phyloP scores from a whole-genome alignment of 2,797 vertebrate species.

The Microcaecilia unicolor region DNA sequence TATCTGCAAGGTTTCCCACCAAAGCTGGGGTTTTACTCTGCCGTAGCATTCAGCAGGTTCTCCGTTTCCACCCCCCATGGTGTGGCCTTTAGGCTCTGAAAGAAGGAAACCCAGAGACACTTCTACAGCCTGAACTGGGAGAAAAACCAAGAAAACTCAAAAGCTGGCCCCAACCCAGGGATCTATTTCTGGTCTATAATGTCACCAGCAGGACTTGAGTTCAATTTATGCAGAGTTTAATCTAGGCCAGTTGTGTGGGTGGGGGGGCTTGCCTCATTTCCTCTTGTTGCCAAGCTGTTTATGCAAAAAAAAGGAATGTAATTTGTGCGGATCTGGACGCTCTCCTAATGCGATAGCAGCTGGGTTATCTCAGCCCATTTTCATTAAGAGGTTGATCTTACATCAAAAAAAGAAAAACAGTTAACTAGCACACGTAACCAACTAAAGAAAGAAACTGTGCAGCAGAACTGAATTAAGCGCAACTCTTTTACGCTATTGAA shows the following conservation, averaged over 20 bases:
- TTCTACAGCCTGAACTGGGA: constrained; percentile 28
- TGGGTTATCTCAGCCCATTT: constrained; percentile 48
- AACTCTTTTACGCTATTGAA: constrained; percentile 22
- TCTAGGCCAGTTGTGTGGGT: constrained; percentile 42
- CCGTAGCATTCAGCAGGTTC: no score
- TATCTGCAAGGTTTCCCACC: no score
- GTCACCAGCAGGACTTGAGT: constrained; percentile 33
- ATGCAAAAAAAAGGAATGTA: constrained; percentile 49
- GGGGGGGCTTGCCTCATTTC: constrained; percentile 23
- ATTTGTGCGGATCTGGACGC: constrained; percentile 55
- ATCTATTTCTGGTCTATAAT: constrained; percentile 51
- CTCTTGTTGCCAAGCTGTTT: constrained; percentile 50
- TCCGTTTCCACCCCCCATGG: no score
- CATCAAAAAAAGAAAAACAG: constrained; percentile 32
- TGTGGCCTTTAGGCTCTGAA: no score
- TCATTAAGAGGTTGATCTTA: constrained; percentile 48
- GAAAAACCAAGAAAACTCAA: constrained; percentile 35
- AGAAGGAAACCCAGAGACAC: no score
- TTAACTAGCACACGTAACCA: constrained; percentile 12
- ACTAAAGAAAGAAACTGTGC: constrained; percentile 24
- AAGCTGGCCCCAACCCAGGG: constrained; percentile 47
- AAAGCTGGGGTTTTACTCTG: no score
- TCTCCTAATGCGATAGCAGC: constrained; percentile 27
- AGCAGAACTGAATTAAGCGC: constrained; percentile 34
- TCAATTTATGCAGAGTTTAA: constrained; percentile 34